phyloP scores from a whole-genome alignment of 2,888 invertebrate species.

The Amphimallon solstitiale region DNA sequence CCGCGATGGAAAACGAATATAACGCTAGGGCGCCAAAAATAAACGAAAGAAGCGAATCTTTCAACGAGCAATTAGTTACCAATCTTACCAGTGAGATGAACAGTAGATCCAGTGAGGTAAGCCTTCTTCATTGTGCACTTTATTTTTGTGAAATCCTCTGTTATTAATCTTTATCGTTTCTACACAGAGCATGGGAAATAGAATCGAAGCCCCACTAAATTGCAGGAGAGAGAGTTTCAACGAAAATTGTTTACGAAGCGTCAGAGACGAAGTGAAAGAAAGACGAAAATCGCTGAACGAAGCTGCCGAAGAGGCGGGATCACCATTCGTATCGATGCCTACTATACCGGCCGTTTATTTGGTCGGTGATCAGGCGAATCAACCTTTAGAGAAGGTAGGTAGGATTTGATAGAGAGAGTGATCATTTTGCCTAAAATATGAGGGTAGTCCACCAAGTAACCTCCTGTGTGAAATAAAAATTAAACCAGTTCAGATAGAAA shows the following conservation, averaged over 20 bases:
- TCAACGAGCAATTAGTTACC: slow-evolving; percentile 58
- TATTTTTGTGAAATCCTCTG: too few species aligned
- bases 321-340: slow-evolving; percentile 66
- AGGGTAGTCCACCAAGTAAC: too few species aligned
- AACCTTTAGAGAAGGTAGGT: slow-evolving; percentile 74
- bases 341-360: slow-evolving; percentile 66
- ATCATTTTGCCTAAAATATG: too few species aligned
- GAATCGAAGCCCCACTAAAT: slow-evolving; percentile 50
- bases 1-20: neutral
- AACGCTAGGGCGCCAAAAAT: slow-evolving; percentile 51
- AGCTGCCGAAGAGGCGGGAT: slow-evolving; percentile 58
- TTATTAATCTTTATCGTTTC: neutral
- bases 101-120: slow-evolving; percentile 48
- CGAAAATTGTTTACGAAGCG: slow-evolving; percentile 58
- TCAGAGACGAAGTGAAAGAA: slow-evolving; percentile 54
- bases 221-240: slow-evolving; percentile 61
- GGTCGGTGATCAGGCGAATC: slow-evolving; percentile 65
- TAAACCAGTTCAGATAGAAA: too few species aligned
- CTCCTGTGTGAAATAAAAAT: too few species aligned
- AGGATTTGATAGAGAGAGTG: slow-evolving; percentile 23
- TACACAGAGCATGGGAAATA: slow-evolving; percentile 32
- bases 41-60: slow-evolving; percentile 60
- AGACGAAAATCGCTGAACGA: slow-evolving; percentile 55
- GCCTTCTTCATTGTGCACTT: neutral
- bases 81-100: slow-evolving; percentile 47